Base-by-base conservation (phyloP, 2,113 vertebrate genomes). In the Australoheros scitulus region DNA sequence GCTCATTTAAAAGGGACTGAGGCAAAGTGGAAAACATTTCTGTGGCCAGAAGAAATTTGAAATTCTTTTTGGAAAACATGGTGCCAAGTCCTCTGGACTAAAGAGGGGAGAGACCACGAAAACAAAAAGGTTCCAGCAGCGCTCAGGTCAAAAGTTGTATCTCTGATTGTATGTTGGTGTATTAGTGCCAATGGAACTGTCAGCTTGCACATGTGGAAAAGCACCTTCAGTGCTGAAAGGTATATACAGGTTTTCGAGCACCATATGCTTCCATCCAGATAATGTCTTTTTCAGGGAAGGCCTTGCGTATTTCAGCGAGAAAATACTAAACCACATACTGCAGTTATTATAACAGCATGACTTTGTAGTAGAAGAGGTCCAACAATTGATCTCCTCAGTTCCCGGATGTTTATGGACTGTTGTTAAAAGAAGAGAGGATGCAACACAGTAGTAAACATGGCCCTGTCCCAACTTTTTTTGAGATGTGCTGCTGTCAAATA, bases 381-480 rank as follows among this genome's bases (percentile, higher is more conserved):
- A 43, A 36, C 36, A 1, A 0, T 24, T 1, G 13, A 13, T 41
- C n/a, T 0, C 11, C 6, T 41, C 36, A 41, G 2, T 64, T 9
- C 61, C 38, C 7, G 20, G 0, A 1, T 11, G 3, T 11, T 41
- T 41, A 4, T 3, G 11, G 41, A 11, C 11, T 41, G 11, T 41
- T 41, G 29, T 29, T 29, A 64, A 41, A 15, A 64, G 61, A 38
- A 38, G 11, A 38, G 3, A n/a, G 1, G 61, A 38, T 14, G 34
- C 34, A 4, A 14, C 34, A 29, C 24, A 26, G 58, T 7, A 3
- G 14, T 29, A 17, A 26, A 15, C 58, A 22, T 0, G 0, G 34
- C 61, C 61, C 61, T 14, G n/a, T 38, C 9, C 36, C 36, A 38
- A 38, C 36, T 38, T 38, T 10, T 8, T 8, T 38, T 38, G 36